phyloP scores from a whole-genome alignment of 1,140 invertebrate species.

The Drosophila aff. region DNA sequence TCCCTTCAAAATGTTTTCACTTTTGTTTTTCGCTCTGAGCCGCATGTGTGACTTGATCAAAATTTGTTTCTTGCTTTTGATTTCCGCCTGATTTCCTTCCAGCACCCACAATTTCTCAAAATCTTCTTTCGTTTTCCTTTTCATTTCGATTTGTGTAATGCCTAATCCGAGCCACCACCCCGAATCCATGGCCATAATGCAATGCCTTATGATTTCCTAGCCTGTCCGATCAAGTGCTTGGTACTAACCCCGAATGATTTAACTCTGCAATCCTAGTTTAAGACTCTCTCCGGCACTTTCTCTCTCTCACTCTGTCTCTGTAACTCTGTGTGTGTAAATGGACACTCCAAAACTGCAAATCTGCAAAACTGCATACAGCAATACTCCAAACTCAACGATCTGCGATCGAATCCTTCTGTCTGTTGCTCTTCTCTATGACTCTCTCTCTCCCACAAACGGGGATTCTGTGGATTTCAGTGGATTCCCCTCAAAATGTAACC shows the following conservation, averaged over 20 bases:
- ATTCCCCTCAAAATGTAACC: slow-evolving; percentile 1
- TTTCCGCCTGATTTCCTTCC: slow-evolving; percentile 33
- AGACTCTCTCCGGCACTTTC: slow-evolving; percentile 34
- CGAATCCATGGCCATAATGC: slow-evolving; percentile 18
- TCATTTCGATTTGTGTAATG: slow-evolving; percentile 14
- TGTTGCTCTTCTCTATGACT: slow-evolving; percentile 27
- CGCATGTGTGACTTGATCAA: slow-evolving; percentile 52
- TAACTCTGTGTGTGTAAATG: slow-evolving; percentile 43
- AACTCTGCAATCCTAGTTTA: slow-evolving; percentile 42
- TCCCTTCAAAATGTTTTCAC: slow-evolving; percentile 1
- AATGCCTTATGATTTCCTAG: slow-evolving; percentile 31
- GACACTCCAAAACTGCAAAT: slow-evolving; percentile 30
- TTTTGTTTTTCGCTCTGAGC: slow-evolving; percentile 53
- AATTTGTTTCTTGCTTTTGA: slow-evolving; percentile 23
- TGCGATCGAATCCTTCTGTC: slow-evolving; percentile 19
- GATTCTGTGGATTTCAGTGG: slow-evolving; percentile 17
- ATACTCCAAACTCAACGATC: slow-evolving; percentile 11
- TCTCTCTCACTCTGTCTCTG: slow-evolving; percentile 20
- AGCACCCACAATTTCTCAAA: slow-evolving; percentile 40
- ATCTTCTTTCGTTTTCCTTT: slow-evolving; percentile 11
- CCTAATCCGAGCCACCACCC: slow-evolving; percentile 35
- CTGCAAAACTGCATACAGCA: neutral
- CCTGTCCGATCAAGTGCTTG: slow-evolving; percentile 45
- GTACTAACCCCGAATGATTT: slow-evolving; percentile 46
- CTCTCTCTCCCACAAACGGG: slow-evolving; percentile 22